Evolutionary conservation across 2,797 vertebrate species (phyloP).

Genomic region (Macropodus opercularis): DNA sequence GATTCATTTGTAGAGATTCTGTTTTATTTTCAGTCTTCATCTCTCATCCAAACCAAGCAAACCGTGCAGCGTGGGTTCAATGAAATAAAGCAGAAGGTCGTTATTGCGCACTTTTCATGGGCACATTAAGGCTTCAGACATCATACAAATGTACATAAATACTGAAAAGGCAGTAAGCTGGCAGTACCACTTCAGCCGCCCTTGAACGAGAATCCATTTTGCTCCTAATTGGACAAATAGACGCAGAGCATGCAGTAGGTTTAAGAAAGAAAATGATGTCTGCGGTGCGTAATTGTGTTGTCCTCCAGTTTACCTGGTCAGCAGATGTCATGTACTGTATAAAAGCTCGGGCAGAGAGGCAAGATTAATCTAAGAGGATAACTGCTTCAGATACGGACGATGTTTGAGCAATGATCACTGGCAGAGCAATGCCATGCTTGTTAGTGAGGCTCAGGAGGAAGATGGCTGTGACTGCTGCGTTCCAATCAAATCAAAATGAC

Average conservation of each 20-base stretch:
- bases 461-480: constrained; percentile 62
- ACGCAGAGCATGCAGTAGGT: background rate
- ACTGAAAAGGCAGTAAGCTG: background rate
- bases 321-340: constrained; percentile 10
- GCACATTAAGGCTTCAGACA: no score
- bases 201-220: background rate
- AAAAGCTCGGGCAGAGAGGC: constrained; percentile 7
- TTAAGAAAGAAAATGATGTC: constrained; percentile 5
- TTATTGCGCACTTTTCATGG: no score
- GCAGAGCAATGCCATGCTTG: constrained; percentile 56
- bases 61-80: no score
- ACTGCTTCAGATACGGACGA: constrained; percentile 25
- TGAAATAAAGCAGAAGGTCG: no score
- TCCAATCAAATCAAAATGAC: constrained; percentile 77
- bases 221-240: background rate
- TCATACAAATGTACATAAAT: background rate
- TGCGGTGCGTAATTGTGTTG: background rate
- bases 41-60: no score
- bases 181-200: background rate
- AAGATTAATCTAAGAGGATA: constrained; percentile 34
- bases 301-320: constrained; percentile 9
- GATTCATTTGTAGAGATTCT: no score
- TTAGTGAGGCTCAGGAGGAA: constrained; percentile 67
- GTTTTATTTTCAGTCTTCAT: no score
- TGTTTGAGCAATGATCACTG: constrained; percentile 33